Conservation (phyloP, 2,888 invertebrate genomes). For the Patella pellucida region DNA sequence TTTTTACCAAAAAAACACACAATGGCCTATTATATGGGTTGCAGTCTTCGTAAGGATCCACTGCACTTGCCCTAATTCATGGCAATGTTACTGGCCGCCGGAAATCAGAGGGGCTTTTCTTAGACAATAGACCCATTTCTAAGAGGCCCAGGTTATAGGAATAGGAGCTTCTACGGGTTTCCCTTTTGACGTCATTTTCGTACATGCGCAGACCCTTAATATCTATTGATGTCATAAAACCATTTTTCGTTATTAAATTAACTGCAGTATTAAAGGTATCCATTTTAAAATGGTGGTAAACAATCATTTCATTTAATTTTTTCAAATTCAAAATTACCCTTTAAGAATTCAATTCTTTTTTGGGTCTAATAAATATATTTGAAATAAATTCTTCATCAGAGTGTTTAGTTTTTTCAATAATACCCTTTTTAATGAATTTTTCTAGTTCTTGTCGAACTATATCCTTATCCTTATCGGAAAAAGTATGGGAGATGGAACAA, state of each 20-base stretch:
- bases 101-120: too few relatives aligned
- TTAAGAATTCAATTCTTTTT: not conserved
- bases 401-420: not conserved
- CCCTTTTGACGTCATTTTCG: too few relatives aligned
- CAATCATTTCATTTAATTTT: not conserved
- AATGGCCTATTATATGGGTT: too few relatives aligned
- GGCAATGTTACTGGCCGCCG: too few relatives aligned
- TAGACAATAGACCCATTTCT: too few relatives aligned
- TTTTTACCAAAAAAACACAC: too few relatives aligned
- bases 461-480: not conserved
- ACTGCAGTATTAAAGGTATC: constrained; percentile 1
- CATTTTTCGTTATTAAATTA: not conserved
- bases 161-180: too few relatives aligned
- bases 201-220: too few relatives aligned
- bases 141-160: too few relatives aligned
- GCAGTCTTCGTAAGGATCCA: too few relatives aligned
- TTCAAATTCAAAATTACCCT: not conserved
- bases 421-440: not conserved
- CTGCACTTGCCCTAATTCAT: too few relatives aligned
- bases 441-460: not conserved
- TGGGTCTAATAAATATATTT: not conserved
- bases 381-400: not conserved
- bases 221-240: not conserved
- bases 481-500: not conserved
- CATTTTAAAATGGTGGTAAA: not conserved